Evolutionary conservation across 2,888 invertebrate genomes (phyloP), one percentile per base, ranked within the genome.

Genomic region (Hofmannophila pseudospretella): DNA sequence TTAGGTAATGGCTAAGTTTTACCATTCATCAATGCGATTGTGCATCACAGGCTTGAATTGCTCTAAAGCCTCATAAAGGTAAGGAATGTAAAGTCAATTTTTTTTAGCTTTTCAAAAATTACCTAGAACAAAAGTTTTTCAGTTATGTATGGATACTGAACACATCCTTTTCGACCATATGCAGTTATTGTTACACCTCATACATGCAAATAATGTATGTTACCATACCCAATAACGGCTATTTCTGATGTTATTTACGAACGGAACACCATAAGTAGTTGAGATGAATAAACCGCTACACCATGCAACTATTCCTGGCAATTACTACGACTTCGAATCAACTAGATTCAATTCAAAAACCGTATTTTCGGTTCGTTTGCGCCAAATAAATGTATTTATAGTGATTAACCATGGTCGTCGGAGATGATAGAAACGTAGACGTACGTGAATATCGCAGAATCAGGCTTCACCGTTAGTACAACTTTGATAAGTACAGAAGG

Each of bases 401-500:
- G 27, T 27, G 10, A 27, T 27, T 27, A 27, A 11, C 2, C 27
- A 27, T 10, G n/a, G 16, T 20, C 31, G 19, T 23, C 11, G 23
- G 30, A 23, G 25, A 34, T 23, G 32, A 44, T 52, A 54, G 51
- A 45, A 59, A 49, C 47, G 56, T 38, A 45, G 37, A 42, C 42
- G 46, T 42, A 45, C 45, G 42, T 41, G 44, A 45, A 50, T 40
- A 46, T 43, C 36, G 41, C 30, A 13, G 28, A 22, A 30, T 27
- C 20, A n/a, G 37, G 23, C 11, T 69, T 67, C 72, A 77, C 82
- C 80, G 84, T 84, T 82, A 84, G n/a, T n/a, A n/a, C n/a, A n/a
- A n/a, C n/a, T n/a, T n/a, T n/a, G n/a, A n/a, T n/a, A n/a, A n/a
- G n/a, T n/a, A n/a, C n/a, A n/a, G n/a, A n/a, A n/a, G n/a, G n/a